Conservation (phyloP, 2,113 vertebrate species). For the Cercocebus atys region DNA sequence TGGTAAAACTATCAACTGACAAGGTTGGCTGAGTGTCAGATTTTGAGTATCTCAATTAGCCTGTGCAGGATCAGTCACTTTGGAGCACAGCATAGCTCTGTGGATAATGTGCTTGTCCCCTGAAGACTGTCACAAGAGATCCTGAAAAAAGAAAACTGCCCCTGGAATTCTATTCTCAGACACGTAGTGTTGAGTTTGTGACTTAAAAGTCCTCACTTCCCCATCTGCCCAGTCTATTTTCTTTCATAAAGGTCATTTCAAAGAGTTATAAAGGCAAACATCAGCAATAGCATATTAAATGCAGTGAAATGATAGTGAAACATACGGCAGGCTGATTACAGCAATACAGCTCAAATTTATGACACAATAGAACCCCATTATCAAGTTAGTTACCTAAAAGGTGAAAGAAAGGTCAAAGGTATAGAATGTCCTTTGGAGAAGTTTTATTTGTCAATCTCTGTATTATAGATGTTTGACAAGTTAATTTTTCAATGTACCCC, state of each 20-base stretch:
- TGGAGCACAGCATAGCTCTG: not conserved
- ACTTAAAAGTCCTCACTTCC: not conserved
- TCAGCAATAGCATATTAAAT: not conserved
- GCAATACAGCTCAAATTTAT: not conserved
- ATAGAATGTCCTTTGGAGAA: not conserved
- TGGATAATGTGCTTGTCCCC: not conserved
- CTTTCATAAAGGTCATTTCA: not conserved
- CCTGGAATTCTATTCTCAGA: not conserved
- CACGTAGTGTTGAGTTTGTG: not conserved
- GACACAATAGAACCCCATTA: not conserved
- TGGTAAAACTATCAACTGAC: not conserved
- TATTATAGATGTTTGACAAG: not conserved
- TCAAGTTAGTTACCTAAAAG: conserved; percentile 17
- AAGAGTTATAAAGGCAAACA: not conserved
- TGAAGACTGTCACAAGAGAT: not conserved
- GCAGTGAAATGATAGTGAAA: not conserved
- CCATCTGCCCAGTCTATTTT: not conserved
- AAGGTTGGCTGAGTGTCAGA: not conserved
- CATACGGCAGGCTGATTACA: not conserved
- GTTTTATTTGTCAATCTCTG: not conserved
- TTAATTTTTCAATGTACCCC: not conserved
- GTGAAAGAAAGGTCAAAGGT: not conserved
- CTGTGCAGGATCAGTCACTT: not conserved
- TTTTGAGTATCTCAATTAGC: not conserved
- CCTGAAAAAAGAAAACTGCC: not conserved